Evolutionary conservation across 2,113 vertebrate species (phyloP).

Genomic region (Sinocyclocheilus grahami): DNA sequence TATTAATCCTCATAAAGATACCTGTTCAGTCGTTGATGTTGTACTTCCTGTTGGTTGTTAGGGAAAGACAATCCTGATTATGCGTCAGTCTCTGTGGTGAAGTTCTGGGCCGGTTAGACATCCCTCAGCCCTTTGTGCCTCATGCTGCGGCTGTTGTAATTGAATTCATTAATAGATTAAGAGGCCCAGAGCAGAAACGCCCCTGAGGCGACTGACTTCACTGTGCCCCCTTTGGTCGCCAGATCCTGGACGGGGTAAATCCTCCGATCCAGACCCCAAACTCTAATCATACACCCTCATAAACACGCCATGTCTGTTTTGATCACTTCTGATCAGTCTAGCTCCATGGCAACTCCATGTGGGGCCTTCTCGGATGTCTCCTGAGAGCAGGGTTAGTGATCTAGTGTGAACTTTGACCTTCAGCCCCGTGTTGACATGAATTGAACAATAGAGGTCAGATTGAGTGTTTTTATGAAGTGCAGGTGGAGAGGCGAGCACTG

Average conservation of each 20-base stretch:
- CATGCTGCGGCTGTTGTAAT: conserved; percentile 42
- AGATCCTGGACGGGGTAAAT: conserved; percentile 4
- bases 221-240: conserved; percentile 36
- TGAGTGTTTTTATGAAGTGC: conserved; percentile 56
- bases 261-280: background rate
- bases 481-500: conserved; percentile 48
- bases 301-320: conserved; percentile 5
- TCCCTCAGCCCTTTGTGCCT: conserved; percentile 41
- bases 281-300: background rate
- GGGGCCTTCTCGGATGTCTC: conserved; percentile 35
- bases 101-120: conserved; percentile 21
- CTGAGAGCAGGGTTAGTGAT: conserved; percentile 38
- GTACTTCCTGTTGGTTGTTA: background rate
- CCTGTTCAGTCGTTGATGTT: background rate
- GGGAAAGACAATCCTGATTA: conserved; percentile 24
- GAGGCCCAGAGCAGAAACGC: conserved; percentile 37
- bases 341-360: conserved; percentile 54
- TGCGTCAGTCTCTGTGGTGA: conserved; percentile 38
- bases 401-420: conserved; percentile 52
- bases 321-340: conserved; percentile 36
- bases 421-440: conserved; percentile 51
- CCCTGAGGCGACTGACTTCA: conserved; percentile 39
- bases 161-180: conserved; percentile 62
- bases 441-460: conserved; percentile 54
- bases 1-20: no score